Percentiles rank a stretch among this genome's conserved stretches.
Conservation (phyloP, 2,113 vertebrate genomes). For the Pimephales promelas region DNA sequence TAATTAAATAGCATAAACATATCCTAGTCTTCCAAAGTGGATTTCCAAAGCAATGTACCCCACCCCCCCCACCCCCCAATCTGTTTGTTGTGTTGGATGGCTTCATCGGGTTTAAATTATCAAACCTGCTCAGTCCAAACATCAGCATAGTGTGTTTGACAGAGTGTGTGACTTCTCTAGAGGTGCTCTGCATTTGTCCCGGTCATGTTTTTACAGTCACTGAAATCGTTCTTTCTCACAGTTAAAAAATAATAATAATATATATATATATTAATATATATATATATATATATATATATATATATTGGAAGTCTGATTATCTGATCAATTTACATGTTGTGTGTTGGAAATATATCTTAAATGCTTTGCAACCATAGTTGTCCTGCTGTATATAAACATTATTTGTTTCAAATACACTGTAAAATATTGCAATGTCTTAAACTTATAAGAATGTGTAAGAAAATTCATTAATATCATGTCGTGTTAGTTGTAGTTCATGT, state of each 20-base stretch:
- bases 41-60: no score
- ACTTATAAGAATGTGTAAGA: slow-evolving; percentile 5
- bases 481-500: slow-evolving; percentile 9
- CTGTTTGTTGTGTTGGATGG: background rate
- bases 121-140: background rate
- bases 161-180: background rate
- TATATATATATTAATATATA: no score
- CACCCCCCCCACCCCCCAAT: no score
- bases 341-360: background rate
- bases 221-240: background rate
- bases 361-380: background rate
- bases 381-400: slow-evolving; percentile 29
- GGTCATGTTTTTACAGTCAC: background rate
- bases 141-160: background rate
- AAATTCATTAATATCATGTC: slow-evolving; percentile 31
- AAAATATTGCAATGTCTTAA: slow-evolving; percentile 45
- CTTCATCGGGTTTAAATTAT: background rate
- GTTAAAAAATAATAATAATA: background rate
- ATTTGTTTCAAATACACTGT: slow-evolving; percentile 34
- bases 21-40: slow-evolving; percentile 57
- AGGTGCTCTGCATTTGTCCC: background rate
- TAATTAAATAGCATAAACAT: slow-evolving; percentile 44
- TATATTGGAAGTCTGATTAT: background rate
- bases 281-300: no score
- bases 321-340: background rate